A percentile compares a stretch with the other conserved stretches of the same genome.
Conservation (phyloP, 2,797 vertebrate genomes). For the Notoglanidium macrostoma region DNA sequence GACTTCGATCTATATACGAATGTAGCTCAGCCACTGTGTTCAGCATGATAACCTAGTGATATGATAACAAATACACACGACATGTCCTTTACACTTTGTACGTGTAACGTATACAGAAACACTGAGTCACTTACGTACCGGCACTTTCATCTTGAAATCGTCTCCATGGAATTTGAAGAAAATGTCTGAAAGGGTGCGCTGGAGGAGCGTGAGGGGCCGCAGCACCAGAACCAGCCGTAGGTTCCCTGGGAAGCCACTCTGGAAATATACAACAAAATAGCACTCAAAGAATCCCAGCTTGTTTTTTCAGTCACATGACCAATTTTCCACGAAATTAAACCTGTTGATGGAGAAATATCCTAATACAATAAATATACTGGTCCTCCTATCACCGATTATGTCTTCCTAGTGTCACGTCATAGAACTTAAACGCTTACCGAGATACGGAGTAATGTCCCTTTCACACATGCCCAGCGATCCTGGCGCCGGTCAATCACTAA, state of each 20-base stretch:
- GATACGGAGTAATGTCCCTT: constrained; percentile 90
- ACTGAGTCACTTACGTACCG: constrained; percentile 64
- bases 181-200: constrained; percentile 88
- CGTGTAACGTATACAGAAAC: background rate
- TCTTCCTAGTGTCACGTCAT: background rate
- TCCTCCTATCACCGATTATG: background rate
- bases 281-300: background rate
- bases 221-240: constrained; percentile 90
- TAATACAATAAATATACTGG: constrained; percentile 7
- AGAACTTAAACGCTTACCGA: constrained; percentile 79
- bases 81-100: background rate
- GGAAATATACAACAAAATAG: background rate
- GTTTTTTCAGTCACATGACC: background rate
- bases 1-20: constrained; percentile 88
- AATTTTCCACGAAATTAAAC: background rate
- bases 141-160: constrained; percentile 97
- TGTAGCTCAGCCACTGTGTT: constrained; percentile 93
- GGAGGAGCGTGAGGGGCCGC: constrained; percentile 85
- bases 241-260: constrained; percentile 92
- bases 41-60: constrained; percentile 92
- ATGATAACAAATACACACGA: constrained; percentile 12
- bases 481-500: constrained; percentile 93
- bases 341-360: background rate
- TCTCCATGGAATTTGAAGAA: constrained; percentile 89
- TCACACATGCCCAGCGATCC: constrained; percentile 95